Evolutionary conservation across 2,113 vertebrate genomes (phyloP), one percentile per base, ranked within the genome.

Genomic region (Gnathonemus longibarbis): DNA sequence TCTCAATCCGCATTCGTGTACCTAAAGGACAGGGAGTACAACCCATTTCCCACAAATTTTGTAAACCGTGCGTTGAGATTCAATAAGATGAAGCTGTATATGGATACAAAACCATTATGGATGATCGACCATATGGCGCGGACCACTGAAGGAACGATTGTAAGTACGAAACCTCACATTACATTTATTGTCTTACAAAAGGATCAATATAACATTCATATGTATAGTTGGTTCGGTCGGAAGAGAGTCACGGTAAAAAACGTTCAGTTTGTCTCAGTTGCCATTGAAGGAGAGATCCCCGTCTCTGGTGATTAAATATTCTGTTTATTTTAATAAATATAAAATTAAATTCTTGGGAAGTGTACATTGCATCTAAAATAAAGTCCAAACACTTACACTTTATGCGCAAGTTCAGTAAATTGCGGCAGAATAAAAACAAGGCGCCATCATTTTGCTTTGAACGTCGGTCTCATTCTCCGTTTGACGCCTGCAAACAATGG

Each of bases 401-500:
- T 48, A 13, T 27, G 84, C 6, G 35, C 74, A 42, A 80, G 35
- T 80, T 70, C 74, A 6, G 74, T 39, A 27, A 86, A 48, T 50
- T 49, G 46, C 27, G 21, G 21, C 21, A 7, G 35, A 42, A 42
- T 80, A 80, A 39, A 80, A 80, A 50, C 11, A 24, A 50, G 46
- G 84, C n/a, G n/a, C 5, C n/a, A 27, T 50, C 24, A 86, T n/a
- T 49, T 49, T 48, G 46, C 48, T 89, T 53, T 42, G 31, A 27
- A 53, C 74, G 21, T 89, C 50, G 35, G 35, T 80, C 74, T 93
- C 92, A 91, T 89, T 91, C 89, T 39, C 58, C 89, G 93, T 90
- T 91, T 93, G 92, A 90, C 88, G 93, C 91, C 89, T 90, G 6
- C 88, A 93, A 95, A 96, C 95, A 95, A 95, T 94, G 88, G 94